Evolutionary conservation across 2,113 vertebrate species (phyloP).

Genomic region (Mesitornis unicolor): DNA sequence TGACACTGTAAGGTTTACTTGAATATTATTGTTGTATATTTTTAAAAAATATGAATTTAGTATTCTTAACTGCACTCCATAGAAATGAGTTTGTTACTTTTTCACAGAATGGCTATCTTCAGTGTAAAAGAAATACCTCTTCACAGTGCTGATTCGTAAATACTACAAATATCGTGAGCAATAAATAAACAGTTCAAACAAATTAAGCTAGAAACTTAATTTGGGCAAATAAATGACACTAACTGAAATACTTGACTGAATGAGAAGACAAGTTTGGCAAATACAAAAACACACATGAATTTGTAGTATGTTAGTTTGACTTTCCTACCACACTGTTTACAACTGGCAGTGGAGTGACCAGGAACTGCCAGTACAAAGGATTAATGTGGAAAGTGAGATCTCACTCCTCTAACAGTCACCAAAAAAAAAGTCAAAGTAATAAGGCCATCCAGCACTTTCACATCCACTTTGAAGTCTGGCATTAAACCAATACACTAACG

Average conservation of each 20-base stretch:
- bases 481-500: constrained; percentile 50
- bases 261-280: constrained; percentile 59
- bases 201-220: constrained; percentile 41
- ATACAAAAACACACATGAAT: constrained; percentile 59
- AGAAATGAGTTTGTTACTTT: not conserved
- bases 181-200: constrained; percentile 24
- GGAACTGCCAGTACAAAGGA: constrained; percentile 65
- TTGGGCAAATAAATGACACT: constrained; percentile 16
- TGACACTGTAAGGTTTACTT: not conserved
- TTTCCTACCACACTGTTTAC: constrained; percentile 73
- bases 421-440: constrained; percentile 22
- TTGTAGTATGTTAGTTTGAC: constrained; percentile 62
- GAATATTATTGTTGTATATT: not conserved
- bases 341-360: constrained; percentile 62
- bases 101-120: not conserved
- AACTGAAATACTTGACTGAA: constrained; percentile 47
- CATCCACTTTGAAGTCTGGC: constrained; percentile 46
- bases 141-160: not conserved
- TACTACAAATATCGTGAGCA: not conserved
- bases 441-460: constrained; percentile 45
- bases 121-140: not conserved
- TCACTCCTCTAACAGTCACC: constrained; percentile 35
- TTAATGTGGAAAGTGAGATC: constrained; percentile 67
- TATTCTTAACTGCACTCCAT: not conserved
- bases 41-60: not conserved